Evolutionary conservation across 2,888 invertebrate species (phyloP), one percentile per base, ranked within the genome.

Genomic region (Drosophila subsilvestris): DNA sequence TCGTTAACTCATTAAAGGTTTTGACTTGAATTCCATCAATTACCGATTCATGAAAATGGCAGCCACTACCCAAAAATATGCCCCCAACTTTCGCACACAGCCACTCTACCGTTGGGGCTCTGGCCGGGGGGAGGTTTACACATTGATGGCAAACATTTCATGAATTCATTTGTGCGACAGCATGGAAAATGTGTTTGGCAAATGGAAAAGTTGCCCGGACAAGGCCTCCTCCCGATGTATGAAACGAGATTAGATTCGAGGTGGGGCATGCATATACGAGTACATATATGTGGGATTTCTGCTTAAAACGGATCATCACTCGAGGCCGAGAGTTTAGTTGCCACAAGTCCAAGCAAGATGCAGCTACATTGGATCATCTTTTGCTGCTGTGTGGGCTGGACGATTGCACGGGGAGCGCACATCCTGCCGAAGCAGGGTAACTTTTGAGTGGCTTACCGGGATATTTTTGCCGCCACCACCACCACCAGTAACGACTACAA

Each of bases 161-260:
- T 80, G 78, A 81, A 81, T 81, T 65, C 77, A 81, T 81, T 82
- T 80, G 80, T 58, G 71, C 77, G 60, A 58, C 70, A 74, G 74
- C 37, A 51, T 54, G 70, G 75, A 79, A 84, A 83, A 79, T 69
- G 63, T 62, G 50, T 67, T 53, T 61, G 74, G 49, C 51, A 72
- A 75, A 68, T 61, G 4, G 72, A 80, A 77, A 78, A 80, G 71
- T 67, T 69, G 69, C 44, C 68, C 74, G 68, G 76, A 74, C 76
- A 59, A 57, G 48, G 59, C 56, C 61, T 29, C 44, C 29, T 50
- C 10, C 47, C 22, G n/a, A n/a, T 25, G 25, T 65, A 57, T 44
- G 22, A 45, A 27, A 20, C 17, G 62, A 57, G 63, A 62, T 59
- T 60, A 51, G 45, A 37, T 7, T n/a, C n/a, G 37, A 2, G 37